phyloP scores from a whole-genome alignment of 53 echinoderm and acorn worm species.

The Luidia sarsii region DNA sequence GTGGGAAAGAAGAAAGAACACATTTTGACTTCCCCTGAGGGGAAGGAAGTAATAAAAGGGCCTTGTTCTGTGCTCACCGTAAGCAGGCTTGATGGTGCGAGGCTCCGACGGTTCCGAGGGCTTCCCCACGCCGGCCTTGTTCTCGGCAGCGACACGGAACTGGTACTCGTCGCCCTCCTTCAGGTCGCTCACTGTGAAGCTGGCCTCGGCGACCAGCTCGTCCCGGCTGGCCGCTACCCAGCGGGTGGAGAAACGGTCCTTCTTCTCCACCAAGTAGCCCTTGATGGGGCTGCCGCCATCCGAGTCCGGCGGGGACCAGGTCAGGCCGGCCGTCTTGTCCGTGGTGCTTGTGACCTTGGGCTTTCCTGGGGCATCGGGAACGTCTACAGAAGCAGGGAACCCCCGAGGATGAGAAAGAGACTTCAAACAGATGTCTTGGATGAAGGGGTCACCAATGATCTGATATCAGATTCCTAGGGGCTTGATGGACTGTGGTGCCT shows the following conservation, averaged over 20 bases:
- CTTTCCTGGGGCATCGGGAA: conserved; percentile 85
- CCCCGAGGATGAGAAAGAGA: background rate
- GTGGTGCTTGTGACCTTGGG: conserved; percentile 72
- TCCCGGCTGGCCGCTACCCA: conserved; percentile 77
- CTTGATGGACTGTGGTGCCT: no score
- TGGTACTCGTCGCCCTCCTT: conserved; percentile 75
- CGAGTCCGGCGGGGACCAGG: conserved; percentile 80
- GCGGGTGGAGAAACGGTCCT: conserved; percentile 73
- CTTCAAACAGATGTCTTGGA: background rate
- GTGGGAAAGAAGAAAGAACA: no score
- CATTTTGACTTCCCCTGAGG: no score
- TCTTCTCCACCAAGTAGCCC: conserved; percentile 88
- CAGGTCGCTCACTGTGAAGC: conserved; percentile 58
- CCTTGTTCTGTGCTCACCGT: conserved; percentile 63
- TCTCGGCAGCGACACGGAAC: conserved; percentile 72
- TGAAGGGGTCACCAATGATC: background rate
- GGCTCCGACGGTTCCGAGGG: conserved; percentile 75
- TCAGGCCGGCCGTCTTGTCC: conserved; percentile 67
- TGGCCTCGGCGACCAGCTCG: conserved; percentile 59
- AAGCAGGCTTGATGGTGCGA: conserved; percentile 81
- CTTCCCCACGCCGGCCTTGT: conserved; percentile 87
- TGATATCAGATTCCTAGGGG: no score
- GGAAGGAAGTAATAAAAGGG: no score
- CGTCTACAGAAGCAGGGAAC: conserved; percentile 53
- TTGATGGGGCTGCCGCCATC: conserved; percentile 95